phyloP scores from a whole-genome alignment of 2,888 invertebrate species.

The Laothoe populi region DNA sequence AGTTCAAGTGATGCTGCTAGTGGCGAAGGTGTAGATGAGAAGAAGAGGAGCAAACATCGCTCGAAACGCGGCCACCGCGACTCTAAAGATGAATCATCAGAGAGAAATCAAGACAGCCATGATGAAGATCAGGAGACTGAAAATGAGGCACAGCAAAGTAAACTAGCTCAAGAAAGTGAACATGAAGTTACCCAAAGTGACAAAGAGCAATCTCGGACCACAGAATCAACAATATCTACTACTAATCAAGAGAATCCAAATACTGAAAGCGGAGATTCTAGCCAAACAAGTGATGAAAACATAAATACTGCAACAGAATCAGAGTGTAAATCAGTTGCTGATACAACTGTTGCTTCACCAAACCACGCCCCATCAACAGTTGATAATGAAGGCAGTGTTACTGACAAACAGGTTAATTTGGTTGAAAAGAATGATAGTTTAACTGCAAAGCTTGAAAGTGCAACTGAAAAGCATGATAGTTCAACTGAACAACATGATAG shows the following conservation, averaged over 20 bases:
- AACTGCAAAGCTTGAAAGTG: neutral
- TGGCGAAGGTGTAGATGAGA: slow-evolving; percentile 74
- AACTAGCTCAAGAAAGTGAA: slow-evolving; percentile 40
- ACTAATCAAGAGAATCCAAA: slow-evolving; percentile 60
- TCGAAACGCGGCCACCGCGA: slow-evolving; percentile 64
- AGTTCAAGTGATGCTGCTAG: slow-evolving; percentile 80
- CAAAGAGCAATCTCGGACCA: slow-evolving; percentile 35
- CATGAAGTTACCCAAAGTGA: slow-evolving; percentile 57
- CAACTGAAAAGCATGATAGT: slow-evolving; percentile 29
- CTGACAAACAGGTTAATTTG: slow-evolving; percentile 8
- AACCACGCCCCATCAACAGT: slow-evolving; percentile 41
- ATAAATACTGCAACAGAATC: slow-evolving; percentile 36
- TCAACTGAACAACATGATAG: slow-evolving; percentile 23
- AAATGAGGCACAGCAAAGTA: slow-evolving; percentile 34
- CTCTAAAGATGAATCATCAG: slow-evolving; percentile 64
- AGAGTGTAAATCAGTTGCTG: slow-evolving; percentile 52
- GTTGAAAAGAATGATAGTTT: slow-evolving; percentile 27
- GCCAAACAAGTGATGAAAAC: slow-evolving; percentile 39
- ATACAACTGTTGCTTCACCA: slow-evolving; percentile 65
- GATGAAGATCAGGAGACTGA: slow-evolving; percentile 58
- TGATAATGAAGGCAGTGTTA: slow-evolving; percentile 28
- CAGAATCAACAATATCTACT: slow-evolving; percentile 55
- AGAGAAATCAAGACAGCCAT: slow-evolving; percentile 65
- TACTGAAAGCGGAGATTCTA: slow-evolving; percentile 38
- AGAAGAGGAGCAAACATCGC: slow-evolving; percentile 68